A percentile compares a stretch with the other conserved stretches of the same genome.
Evolutionary conservation across 1,140 invertebrate species (phyloP).

Genomic region (Neodiprion virginianus): DNA sequence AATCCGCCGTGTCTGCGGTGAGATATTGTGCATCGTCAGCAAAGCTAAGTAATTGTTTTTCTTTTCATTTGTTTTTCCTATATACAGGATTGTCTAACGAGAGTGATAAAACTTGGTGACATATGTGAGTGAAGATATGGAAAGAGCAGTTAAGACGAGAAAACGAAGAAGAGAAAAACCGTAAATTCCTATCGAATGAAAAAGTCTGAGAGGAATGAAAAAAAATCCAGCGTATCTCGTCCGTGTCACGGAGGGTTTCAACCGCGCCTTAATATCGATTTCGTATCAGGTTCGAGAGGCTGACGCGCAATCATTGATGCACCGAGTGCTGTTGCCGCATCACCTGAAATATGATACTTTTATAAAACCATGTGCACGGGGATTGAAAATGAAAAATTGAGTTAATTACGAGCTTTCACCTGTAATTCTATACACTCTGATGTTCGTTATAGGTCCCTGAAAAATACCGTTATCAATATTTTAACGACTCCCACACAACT

Average conservation of each 20-base stretch:
- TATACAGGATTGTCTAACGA: neutral
- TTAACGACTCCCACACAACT: too few species aligned
- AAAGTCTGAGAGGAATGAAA: neutral
- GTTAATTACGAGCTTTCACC: too few species aligned
- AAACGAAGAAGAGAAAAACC: neutral
- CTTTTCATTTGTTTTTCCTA: neutral
- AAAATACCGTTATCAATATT: too few species aligned
- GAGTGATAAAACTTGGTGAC: neutral
- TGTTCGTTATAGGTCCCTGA: too few species aligned
- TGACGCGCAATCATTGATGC: neutral
- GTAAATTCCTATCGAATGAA: neutral
- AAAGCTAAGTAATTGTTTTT: conserved; percentile 1
- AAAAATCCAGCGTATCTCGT: neutral
- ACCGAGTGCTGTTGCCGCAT: neutral
- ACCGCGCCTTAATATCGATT: conserved; percentile 5
- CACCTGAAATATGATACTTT: neutral
- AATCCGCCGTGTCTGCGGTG: neutral
- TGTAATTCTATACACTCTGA: too few species aligned
- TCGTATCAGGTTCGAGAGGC: neutral
- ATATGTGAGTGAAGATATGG: neutral
- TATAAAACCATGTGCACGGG: neutral
- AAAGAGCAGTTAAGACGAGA: neutral
- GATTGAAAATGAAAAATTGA: too few species aligned
- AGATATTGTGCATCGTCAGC: neutral
- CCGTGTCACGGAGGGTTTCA: neutral